A percentile compares a stretch with the other conserved stretches of the same genome.
phyloP scores from a whole-genome alignment of 1,140 invertebrate species.

The Drosophila repleta region DNA sequence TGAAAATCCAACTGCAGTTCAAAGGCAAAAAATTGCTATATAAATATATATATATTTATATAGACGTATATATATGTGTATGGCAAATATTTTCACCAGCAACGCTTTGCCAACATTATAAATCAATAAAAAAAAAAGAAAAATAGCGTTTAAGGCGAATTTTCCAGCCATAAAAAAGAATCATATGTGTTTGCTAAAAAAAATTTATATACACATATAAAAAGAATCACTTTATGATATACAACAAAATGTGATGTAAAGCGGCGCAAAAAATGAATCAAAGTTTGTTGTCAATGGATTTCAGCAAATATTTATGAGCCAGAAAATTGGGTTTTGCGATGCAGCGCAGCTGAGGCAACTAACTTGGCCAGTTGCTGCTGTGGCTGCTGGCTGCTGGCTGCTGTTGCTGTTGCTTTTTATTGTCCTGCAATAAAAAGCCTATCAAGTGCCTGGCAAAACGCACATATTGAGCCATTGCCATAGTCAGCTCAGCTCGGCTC shows the following conservation, averaged over 20 bases:
- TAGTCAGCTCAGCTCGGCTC: not conserved
- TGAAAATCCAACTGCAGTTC: constrained; percentile 40
- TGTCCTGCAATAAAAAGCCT: constrained; percentile 69
- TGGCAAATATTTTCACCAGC: constrained; percentile 60
- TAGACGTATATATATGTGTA: constrained; percentile 24
- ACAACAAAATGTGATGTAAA: constrained; percentile 49
- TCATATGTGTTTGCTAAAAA: constrained; percentile 19
- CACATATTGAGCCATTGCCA: constrained; percentile 76
- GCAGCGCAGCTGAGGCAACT: constrained; percentile 22
- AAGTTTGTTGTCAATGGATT: constrained; percentile 62
- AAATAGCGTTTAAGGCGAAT: constrained; percentile 23
- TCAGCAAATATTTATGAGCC: constrained; percentile 78
- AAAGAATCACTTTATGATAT: constrained; percentile 42
- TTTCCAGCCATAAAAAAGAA: constrained; percentile 20
- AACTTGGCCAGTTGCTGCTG: constrained; percentile 20
- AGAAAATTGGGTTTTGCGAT: constrained; percentile 75
- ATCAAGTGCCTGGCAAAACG: constrained; percentile 46
- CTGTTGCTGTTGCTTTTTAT: constrained; percentile 42
- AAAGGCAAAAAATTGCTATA: constrained; percentile 25
- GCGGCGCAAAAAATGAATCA: constrained; percentile 56
- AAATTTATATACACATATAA: not conserved
- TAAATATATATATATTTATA: not conserved
- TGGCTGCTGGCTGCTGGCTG: not conserved
- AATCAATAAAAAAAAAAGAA: constrained; percentile 66
- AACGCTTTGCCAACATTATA: constrained; percentile 73